Base-by-base conservation (phyloP, 2,888 invertebrate species). In the Tetragonula carbonaria region DNA sequence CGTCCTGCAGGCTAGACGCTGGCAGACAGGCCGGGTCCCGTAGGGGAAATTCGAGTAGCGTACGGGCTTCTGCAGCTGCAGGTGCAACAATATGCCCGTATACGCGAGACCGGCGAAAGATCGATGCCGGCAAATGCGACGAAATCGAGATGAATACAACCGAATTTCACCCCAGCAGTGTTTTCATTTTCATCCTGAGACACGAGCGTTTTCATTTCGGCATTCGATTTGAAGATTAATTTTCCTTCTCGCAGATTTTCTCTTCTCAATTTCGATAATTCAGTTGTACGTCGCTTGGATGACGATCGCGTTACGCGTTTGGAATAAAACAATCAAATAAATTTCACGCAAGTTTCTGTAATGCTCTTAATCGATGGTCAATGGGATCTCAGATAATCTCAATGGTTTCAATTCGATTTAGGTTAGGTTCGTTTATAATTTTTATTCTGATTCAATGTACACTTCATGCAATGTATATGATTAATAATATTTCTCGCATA, bases 81-180 rank as follows among this genome's bases (percentile, higher is more conserved):
- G 82, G 85, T 86, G 79, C 79, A 85, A 89, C 89, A 89, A 89
- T 89, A 79, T 67, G 81, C 88, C 86, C 86, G 73, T 75, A 87
- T 55, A 21, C 59, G 55, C 13, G 72, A 57, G 45, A 45, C 65
- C 38, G 14, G 28, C 11, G 72, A 50, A 28, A 28, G 28, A 38
- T 75, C 59, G 66, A 57, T 55, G 38, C 16, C 13, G 33, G 16
- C 21, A 0, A 45, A 21, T 51, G 51, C 45, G 55, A 51, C 28
- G 55, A 65, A 70, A 74, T 66, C 67, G 73, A 77, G 77, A 72
- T 66, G 73, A 18, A 33, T 67, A 72, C 68, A 74, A 74, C 65
- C 21, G 80, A 85, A 80, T 80, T 82, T 62, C 4, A 2, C 28
- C 51, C 63, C 45, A 8, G 45, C 45, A 8, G 5, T 45, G 14